Base-by-base conservation (phyloP, 2,888 invertebrate species). In the Acleris holmiana region DNA sequence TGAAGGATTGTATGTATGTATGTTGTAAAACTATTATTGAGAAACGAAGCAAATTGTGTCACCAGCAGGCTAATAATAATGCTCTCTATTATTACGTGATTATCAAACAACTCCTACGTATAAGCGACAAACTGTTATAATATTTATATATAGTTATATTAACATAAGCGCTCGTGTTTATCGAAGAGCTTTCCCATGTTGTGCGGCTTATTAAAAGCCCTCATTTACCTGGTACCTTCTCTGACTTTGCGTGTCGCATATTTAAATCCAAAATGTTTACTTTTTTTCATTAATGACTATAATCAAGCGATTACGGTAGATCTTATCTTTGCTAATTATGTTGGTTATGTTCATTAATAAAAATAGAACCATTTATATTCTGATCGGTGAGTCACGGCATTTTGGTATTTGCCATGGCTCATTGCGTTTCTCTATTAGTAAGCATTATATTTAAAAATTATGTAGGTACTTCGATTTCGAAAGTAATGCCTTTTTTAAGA, bases 221-320 rank as follows among this genome's bases (percentile, higher is more conserved):
- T 40, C 40, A 10, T 19, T n/a, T 19, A 40, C 19, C 49, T 49
- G 10, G 10, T 15, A 13, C 19, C 10, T 25, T 47, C 10, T 17
- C 8, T n/a, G 10, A 19, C 3, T 47, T 57, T 18, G 63, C 63
- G 57, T 63, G 57, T 40, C 40, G 29, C 7, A 46, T 17, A 35
- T 62, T 55, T 2, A 17, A 48, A 62, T 50, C 41, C 17, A 5
- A 44, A 25, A 21, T 46, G 46, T 62, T 62, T 49, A 49, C 54
- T 35, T 48, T 41, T 17, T 29, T 21, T 59, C 18, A 50, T 51
- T 48, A 15, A 46, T 60, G 46, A 55, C 40, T 25, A 49, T 55
- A 54, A 49, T 48, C 40, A 47, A 13, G 21, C 46, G 3, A 61
- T 55, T 61, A 47, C 6, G n/a, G 8, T 51, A 21, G 25, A 19